Evolutionary conservation across 1,140 invertebrate genomes (phyloP), one percentile per base, ranked within the genome.

Genomic region (Atta texana): DNA sequence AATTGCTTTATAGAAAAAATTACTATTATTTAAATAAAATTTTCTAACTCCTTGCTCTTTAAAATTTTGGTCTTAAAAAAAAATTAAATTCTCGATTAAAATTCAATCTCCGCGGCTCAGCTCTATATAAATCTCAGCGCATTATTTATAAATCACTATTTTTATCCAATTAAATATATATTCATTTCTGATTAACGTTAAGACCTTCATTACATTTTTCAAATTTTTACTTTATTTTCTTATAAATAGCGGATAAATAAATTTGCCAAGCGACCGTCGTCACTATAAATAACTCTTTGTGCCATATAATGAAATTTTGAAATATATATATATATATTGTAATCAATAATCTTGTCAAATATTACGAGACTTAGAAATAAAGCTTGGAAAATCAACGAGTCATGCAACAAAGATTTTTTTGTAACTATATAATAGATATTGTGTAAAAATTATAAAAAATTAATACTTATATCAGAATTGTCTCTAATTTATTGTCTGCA

Each of bases 261-360:
- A 90, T 82, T 77, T 81, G 28, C 18, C 87, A 75, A 86, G 55
- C 75, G 66, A 82, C 44, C 14, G 24, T 75, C 28, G 53, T 90
- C 76, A 76, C 12, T 74, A 44, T 44, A 44, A 86, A 89, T 85
- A 91, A 89, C 78, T 92, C 72, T 87, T 88, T 92, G 93, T 94
- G 93, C 93, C 93, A 94, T 94, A 93, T 87, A 88, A 89, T 85
- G 77, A 92, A 90, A 92, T 92, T 93, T 93, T 91, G 75, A 88
- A 88, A 80, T 90, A 78, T 76, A 77, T 24, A 78, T 76, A 77
- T 24, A 24, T 68, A 64, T 72, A 64, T 34, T 59, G 4, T 59
- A 12, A 16, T 21, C 34, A 74, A 55, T 71, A 78, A 34, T 53
- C 51, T 75, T 72, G 49, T 75, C 55, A 28, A 81, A 57, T 71